Evolutionary conservation across 2,113 vertebrate species (phyloP).

Genomic region (Calyptomena viridis): DNA sequence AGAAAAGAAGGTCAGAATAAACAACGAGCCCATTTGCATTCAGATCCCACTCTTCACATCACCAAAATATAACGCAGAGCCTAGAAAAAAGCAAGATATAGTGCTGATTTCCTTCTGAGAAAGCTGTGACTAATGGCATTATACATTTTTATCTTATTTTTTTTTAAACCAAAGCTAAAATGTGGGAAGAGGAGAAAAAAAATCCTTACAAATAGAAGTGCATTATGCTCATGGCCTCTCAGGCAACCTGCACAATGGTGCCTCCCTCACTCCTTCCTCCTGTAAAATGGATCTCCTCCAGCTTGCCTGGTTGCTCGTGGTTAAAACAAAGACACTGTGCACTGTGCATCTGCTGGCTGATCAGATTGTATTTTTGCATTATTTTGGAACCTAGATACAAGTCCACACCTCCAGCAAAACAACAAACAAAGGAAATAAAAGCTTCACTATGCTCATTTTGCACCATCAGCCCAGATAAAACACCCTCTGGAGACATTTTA

Average conservation of each 20-base stretch:
- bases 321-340: background rate
- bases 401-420: background rate
- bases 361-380: background rate
- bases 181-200: background rate
- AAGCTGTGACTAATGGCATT: background rate
- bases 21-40: background rate
- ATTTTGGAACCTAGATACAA: background rate
- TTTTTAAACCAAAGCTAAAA: background rate
- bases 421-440: background rate
- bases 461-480: background rate
- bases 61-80: background rate
- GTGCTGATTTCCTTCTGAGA: background rate
- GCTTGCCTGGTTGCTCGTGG: background rate
- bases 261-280: background rate
- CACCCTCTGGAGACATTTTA: background rate
- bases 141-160: background rate
- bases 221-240: background rate
- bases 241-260: background rate
- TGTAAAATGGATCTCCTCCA: background rate
- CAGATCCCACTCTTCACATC: background rate
- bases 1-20: background rate
- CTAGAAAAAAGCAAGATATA: background rate
- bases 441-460: background rate
- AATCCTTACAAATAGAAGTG: background rate
- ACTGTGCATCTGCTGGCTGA: background rate